Conservation (phyloP, 2,888 invertebrate genomes). For the Automeris io region DNA sequence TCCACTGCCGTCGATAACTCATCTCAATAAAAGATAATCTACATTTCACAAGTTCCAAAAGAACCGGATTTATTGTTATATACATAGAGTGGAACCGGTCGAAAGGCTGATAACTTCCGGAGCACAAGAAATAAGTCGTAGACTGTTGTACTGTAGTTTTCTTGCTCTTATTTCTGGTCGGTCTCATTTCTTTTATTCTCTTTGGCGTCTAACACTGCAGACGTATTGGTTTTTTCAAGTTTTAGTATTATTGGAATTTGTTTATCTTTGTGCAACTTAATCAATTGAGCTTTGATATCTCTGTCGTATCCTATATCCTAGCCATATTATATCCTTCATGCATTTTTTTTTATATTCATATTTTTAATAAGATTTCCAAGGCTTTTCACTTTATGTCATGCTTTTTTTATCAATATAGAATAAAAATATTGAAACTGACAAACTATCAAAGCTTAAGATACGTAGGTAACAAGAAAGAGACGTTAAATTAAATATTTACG, state of each 20-base stretch:
- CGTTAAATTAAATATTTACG: too few species aligned
- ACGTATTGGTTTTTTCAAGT: conserved; percentile 44
- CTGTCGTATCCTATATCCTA: too few species aligned
- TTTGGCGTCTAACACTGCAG: conserved; percentile 38
- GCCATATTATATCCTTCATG: too few species aligned
- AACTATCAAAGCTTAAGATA: too few species aligned
- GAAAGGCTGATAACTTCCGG: conserved; percentile 64
- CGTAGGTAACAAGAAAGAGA: too few species aligned
- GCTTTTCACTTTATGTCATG: too few species aligned
- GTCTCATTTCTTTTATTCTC: conserved; percentile 43
- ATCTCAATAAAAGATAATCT: conserved; percentile 22
- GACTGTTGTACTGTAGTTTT: conserved; percentile 47
- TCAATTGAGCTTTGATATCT: too few species aligned
- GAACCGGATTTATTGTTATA: conserved; percentile 40
- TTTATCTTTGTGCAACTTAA: conserved; percentile 22
- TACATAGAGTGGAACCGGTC: conserved; percentile 48
- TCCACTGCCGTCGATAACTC: conserved; percentile 16
- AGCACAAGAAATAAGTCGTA: conserved; percentile 55
- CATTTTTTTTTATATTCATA: too few species aligned
- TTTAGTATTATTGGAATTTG: conserved; percentile 43
- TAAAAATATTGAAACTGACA: too few species aligned
- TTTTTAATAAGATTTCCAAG: too few species aligned
- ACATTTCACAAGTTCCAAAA: conserved; percentile 25
- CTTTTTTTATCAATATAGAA: too few species aligned
- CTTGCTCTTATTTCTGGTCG: conserved; percentile 52